phyloP scores from a whole-genome alignment of 2,888 invertebrate genomes.

The Troilus luridus region DNA sequence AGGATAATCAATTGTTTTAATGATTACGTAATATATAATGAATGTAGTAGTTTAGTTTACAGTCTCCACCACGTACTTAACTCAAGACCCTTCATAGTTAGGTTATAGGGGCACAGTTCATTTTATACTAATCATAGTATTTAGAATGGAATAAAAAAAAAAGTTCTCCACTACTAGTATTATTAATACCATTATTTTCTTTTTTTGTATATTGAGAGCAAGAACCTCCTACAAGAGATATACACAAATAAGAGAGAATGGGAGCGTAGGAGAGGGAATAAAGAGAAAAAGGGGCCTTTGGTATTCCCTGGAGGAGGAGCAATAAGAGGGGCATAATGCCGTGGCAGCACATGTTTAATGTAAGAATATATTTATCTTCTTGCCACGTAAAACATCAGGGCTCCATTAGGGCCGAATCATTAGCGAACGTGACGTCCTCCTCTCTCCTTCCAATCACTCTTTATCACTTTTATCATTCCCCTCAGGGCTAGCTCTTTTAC shows the following conservation, averaged over 20 bases:
- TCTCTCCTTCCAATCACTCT: neutral
- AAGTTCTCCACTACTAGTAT: no score
- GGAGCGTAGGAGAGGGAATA: conserved; percentile 1
- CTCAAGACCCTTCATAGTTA: no score
- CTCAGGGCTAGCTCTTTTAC: conserved; percentile 40
- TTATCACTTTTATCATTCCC: conserved; percentile 49
- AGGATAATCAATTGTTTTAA: no score
- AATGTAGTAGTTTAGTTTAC: no score
- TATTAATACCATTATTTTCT: no score
- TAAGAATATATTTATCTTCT: conserved; percentile 53
- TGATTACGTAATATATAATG: no score
- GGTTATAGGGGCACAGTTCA: no score
- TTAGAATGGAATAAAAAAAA: no score
- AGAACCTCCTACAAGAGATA: neutral
- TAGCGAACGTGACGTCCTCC: conserved; percentile 50
- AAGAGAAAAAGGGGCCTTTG: conserved; percentile 37
- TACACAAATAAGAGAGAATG: neutral
- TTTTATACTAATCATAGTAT: no score
- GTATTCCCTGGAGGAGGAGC: conserved; percentile 2
- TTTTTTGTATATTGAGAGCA: neutral
- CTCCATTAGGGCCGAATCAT: conserved; percentile 51
- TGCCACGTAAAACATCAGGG: conserved; percentile 54
- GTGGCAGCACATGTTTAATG: conserved; percentile 45
- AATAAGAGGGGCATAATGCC: conserved; percentile 46
- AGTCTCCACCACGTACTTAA: no score